Evolutionary conservation across 2,888 invertebrate species (phyloP).

Genomic region (Trachelus tabidus): DNA sequence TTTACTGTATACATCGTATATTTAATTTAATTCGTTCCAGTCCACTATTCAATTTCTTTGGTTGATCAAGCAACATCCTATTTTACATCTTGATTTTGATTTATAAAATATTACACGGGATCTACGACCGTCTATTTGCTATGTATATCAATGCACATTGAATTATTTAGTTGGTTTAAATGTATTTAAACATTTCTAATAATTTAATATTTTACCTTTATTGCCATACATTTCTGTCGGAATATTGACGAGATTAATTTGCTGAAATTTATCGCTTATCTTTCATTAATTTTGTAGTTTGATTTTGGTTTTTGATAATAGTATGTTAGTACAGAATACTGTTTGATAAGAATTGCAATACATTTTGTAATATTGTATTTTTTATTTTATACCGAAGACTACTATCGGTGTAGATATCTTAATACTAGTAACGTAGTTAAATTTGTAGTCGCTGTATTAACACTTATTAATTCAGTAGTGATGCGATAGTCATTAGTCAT

Average conservation of each 20-base stretch:
- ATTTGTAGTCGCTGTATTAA: neutral
- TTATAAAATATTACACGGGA: neutral
- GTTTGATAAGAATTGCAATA: no score
- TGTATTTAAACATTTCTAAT: no score
- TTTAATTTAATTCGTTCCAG: neutral
- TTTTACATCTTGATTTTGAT: neutral
- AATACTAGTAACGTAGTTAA: neutral
- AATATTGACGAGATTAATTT: neutral
- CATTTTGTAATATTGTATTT: neutral
- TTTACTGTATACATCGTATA: neutral
- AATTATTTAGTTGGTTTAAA: no score
- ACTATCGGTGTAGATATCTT: neutral
- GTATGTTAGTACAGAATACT: no score
- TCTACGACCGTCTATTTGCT: neutral
- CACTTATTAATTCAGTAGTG: neutral
- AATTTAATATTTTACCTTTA: no score
- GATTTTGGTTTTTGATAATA: neutral
- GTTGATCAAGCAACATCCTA: neutral
- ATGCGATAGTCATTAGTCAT: neutral
- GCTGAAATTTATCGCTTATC: neutral
- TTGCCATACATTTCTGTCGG: no score
- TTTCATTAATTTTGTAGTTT: neutral
- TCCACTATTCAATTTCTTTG: neutral
- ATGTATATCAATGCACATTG: no score
- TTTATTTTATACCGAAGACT: neutral